phyloP scores from a whole-genome alignment of 1,140 invertebrate genomes.

The Odontomachus brunneus region DNA sequence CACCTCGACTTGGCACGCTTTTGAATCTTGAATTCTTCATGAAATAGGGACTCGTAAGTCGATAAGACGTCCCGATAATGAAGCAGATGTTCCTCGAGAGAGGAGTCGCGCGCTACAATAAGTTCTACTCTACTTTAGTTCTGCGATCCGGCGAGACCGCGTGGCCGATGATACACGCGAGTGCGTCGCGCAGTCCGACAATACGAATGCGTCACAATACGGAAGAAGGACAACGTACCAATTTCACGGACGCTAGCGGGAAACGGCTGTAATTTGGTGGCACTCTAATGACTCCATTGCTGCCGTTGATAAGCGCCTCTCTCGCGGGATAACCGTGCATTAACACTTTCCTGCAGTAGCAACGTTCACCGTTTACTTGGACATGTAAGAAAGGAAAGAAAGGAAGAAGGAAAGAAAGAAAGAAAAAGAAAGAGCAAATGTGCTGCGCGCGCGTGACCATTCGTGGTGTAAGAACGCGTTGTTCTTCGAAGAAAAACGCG shows the following conservation, averaged over 20 bases:
- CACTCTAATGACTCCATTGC: conserved; percentile 37
- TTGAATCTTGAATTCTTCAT: not conserved
- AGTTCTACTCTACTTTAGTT: not conserved
- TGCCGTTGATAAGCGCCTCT: conserved; percentile 15
- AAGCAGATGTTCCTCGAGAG: not conserved
- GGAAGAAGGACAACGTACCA: conserved; percentile 43
- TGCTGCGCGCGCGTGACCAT: not conserved
- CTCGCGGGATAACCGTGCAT: conserved; percentile 34
- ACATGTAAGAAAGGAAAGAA: not conserved
- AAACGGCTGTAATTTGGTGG: conserved; percentile 35
- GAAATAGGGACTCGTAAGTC: not conserved
- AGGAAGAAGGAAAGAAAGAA: no score
- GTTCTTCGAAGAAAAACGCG: not conserved
- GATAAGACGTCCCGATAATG: not conserved
- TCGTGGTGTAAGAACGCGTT: not conserved
- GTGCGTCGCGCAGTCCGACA: conserved; percentile 5
- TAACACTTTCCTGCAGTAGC: conserved; percentile 33
- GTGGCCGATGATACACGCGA: no score
- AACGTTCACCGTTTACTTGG: not conserved
- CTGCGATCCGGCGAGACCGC: no score
- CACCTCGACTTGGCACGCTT: no score
- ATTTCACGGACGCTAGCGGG: conserved; percentile 41
- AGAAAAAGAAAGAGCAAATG: not conserved
- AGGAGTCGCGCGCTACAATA: not conserved
- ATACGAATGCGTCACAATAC: conserved; percentile 13